A percentile compares a stretch with the other conserved stretches of the same genome.
phyloP scores from a whole-genome alignment of 2,113 vertebrate genomes.

The Otocyon megalotis region DNA sequence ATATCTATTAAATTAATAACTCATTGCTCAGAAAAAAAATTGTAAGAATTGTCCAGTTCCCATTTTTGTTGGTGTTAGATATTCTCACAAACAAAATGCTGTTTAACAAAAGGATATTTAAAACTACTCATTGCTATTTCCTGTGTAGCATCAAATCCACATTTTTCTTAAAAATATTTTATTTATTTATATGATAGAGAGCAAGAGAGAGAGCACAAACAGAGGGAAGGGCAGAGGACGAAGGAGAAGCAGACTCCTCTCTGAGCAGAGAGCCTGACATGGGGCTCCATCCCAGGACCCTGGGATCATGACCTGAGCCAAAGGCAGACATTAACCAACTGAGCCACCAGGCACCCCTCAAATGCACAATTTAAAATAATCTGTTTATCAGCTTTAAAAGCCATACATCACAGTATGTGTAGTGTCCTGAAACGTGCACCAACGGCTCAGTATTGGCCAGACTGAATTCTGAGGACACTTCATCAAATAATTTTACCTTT shows the following conservation, averaged over 20 bases:
- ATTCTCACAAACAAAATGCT: neutral
- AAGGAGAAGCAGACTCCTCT: too few species aligned
- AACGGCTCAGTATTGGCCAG: neutral
- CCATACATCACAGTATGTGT: neutral
- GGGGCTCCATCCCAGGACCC: too few species aligned
- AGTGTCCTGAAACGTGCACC: rapidly evolving
- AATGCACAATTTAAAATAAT: neutral
- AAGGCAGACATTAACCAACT: too few species aligned
- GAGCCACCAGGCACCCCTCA: too few species aligned
- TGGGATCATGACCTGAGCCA: too few species aligned
- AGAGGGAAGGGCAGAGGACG: too few species aligned
- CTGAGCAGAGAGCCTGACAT: too few species aligned
- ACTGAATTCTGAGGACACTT: too few species aligned
- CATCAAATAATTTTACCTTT: neutral
- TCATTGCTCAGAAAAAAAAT: neutral
- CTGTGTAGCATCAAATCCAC: neutral
- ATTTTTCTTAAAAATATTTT: too few species aligned
- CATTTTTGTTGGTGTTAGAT: neutral
- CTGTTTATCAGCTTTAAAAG: neutral
- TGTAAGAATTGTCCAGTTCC: neutral
- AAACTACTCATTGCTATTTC: neutral
- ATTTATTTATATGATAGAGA: too few species aligned
- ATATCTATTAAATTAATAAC: neutral
- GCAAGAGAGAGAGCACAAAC: too few species aligned
- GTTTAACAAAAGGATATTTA: neutral